Percentiles rank a stretch among this genome's conserved stretches.
Conservation (phyloP, 2,797 vertebrate species). For the Lithobates pipiens region DNA sequence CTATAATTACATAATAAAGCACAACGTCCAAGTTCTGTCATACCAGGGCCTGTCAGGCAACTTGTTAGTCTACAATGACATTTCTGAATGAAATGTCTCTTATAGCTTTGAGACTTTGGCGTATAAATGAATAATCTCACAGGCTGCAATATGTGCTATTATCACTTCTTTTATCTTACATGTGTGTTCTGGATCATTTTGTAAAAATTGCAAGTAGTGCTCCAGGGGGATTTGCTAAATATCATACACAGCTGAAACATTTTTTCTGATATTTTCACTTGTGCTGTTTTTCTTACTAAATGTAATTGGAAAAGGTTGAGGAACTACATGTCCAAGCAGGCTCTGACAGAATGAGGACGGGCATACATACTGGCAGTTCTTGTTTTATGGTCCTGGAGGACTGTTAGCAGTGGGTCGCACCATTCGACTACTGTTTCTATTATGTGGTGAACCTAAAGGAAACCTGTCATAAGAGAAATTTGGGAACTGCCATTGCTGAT, state of each 20-base stretch:
- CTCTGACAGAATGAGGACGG: too few species aligned
- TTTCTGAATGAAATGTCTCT: background rate
- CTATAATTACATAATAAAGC: slow-evolving; percentile 74
- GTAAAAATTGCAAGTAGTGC: background rate
- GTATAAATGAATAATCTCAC: background rate
- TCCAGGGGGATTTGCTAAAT: too few species aligned
- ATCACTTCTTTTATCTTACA: background rate
- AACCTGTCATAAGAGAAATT: background rate
- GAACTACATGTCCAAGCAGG: too few species aligned
- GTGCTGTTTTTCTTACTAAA: too few species aligned
- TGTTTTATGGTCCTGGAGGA: background rate
- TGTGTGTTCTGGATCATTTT: too few species aligned
- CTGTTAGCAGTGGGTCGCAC: too few species aligned
- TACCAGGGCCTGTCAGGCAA: background rate
- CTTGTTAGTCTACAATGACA: slow-evolving; percentile 10
- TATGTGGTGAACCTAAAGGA: background rate
- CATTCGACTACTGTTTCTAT: background rate
- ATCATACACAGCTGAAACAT: too few species aligned
- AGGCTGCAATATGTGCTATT: background rate
- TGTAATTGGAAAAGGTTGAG: too few species aligned
- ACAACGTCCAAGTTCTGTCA: slow-evolving; percentile 61
- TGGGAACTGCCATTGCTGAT: background rate
- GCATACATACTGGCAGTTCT: too few species aligned
- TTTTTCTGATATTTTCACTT: too few species aligned
- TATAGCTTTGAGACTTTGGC: background rate